These are phyloP conservation scores for Mimumesa dahlbomi DNA, from an alignment of 2,888 invertebrate genomes.

Conservation along the genomic window DNA sequence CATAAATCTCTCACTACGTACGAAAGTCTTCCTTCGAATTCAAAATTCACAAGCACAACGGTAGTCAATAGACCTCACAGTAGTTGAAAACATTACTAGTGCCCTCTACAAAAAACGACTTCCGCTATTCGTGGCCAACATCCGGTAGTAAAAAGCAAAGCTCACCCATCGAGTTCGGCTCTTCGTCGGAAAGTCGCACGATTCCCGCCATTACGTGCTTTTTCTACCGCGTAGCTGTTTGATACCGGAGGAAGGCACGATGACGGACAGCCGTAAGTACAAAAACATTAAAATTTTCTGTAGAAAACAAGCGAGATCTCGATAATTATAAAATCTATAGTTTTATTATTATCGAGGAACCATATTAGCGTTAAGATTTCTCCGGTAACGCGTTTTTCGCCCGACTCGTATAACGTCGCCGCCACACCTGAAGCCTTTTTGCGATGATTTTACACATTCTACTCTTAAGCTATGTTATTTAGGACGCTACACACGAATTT, in stretches of 20 bases:
- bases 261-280: constrained; percentile 78
- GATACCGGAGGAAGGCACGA: constrained; percentile 56
- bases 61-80: constrained; percentile 8
- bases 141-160: constrained; percentile 36
- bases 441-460: neutral
- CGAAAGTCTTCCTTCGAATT: neutral
- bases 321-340: neutral
- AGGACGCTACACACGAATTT: too few species aligned
- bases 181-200: constrained; percentile 30
- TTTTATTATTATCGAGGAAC: neutral
- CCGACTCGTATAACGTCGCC: neutral
- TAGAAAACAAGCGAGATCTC: neutral
- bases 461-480: too few species aligned
- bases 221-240: constrained; percentile 43
- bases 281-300: constrained; percentile 9
- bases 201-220: constrained; percentile 74
- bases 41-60: constrained; percentile 9
- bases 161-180: constrained; percentile 18
- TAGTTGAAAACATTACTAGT: neutral
- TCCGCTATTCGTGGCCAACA: constrained; percentile 29
- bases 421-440: constrained; percentile 14
- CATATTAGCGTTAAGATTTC: neutral
- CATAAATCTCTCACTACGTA: neutral
- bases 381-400: neutral
- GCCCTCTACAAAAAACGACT: constrained; percentile 28